Evolutionary conservation across 2,113 vertebrate species (phyloP).

Genomic region (Sterrhoptilus dennistouni): DNA sequence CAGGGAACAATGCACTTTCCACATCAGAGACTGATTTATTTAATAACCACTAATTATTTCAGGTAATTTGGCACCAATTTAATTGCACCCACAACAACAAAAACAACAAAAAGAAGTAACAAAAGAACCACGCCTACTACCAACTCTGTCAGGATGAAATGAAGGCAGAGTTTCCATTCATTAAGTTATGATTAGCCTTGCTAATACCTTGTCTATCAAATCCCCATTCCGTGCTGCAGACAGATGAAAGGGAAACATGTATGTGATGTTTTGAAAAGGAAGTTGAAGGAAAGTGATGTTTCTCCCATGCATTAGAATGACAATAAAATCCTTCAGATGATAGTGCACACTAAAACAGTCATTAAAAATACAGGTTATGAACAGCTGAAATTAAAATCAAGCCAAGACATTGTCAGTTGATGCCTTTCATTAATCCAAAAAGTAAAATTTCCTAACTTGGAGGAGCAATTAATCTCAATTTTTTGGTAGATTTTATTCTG

Average conservation of each 20-base stretch:
- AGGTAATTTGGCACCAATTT: constrained; percentile 67
- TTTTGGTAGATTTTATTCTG: background rate
- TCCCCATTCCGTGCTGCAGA: background rate
- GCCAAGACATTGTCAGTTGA: background rate
- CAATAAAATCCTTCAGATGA: background rate
- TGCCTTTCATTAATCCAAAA: background rate
- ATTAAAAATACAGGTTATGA: background rate
- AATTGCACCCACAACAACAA: constrained; percentile 37
- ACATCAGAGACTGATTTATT: constrained; percentile 44
- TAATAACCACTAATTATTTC: constrained; percentile 68
- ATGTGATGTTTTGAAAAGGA: constrained; percentile 4
- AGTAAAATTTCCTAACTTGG: background rate
- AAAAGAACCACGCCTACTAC: constrained; percentile 21
- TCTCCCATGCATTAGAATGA: background rate
- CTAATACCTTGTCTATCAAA: constrained; percentile 44
- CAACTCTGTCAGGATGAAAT: background rate
- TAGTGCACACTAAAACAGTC: background rate
- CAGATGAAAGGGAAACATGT: background rate
- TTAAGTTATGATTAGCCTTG: constrained; percentile 52
- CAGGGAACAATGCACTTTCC: constrained; percentile 38
- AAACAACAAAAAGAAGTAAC: constrained; percentile 19
- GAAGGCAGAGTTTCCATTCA: constrained; percentile 39
- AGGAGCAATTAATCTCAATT: background rate
- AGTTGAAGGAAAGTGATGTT: background rate
- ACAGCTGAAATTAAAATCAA: background rate